These are phyloP conservation scores for Ophioninae sp. DNA, from an alignment of 2,888 invertebrate species.

Conservation along the genomic window DNA sequence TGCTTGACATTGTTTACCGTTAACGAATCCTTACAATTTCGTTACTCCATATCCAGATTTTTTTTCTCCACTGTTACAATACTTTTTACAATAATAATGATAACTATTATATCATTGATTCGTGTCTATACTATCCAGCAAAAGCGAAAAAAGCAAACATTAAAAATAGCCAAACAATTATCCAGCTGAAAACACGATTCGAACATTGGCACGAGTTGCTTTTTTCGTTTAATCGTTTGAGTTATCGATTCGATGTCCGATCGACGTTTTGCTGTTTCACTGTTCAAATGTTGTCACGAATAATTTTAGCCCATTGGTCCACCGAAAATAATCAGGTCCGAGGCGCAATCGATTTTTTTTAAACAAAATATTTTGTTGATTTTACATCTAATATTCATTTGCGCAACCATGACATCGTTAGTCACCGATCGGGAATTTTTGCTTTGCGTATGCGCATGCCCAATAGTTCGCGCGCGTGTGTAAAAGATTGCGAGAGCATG, in stretches of 20 bases:
- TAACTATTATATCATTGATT: constrained; percentile 25
- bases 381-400: constrained; percentile 2
- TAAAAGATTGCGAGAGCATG: too few relatives aligned
- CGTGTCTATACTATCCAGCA: constrained; percentile 10
- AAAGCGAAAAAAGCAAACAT: constrained; percentile 1
- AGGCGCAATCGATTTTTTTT: constrained; percentile 5
- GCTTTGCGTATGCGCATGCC: constrained; percentile 18
- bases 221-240: constrained; percentile 12
- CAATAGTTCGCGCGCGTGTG: background rate
- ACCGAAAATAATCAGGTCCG: background rate
- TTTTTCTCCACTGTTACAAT: constrained; percentile 46
- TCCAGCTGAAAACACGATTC: background rate
- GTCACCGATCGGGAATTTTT: constrained; percentile 17
- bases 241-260: background rate
- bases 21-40: constrained; percentile 45
- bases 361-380: background rate
- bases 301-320: background rate
- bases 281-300: background rate
- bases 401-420: constrained; percentile 38
- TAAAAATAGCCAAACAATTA: constrained; percentile 22
- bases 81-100: constrained; percentile 41
- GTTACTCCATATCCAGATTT: constrained; percentile 27
- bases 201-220: constrained; percentile 34
- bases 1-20: constrained; percentile 28
- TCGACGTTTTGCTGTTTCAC: constrained; percentile 18